Evolutionary conservation across 2,797 vertebrate species (phyloP), one percentile per base, ranked within the genome.

Genomic region (Sardinella longiceps): DNA sequence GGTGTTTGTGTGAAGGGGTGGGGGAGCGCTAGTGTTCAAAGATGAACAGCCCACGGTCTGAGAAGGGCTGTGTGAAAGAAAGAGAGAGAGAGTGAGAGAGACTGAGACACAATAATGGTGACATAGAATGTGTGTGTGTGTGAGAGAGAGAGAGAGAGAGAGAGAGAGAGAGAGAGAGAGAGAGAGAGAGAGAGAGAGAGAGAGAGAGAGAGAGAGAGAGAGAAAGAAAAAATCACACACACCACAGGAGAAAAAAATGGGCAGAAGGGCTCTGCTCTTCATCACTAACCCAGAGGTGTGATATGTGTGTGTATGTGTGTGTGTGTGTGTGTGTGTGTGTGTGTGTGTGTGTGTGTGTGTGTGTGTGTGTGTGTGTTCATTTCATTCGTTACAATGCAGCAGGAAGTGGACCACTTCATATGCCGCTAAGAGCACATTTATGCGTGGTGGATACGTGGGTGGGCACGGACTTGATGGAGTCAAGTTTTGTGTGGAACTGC

Each of bases 211-310:
- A 58, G n/a, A 63, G 58, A 28, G 58, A 63, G 58, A 60, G 58
- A 60, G 58, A 63, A 23, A 60, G 23, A 33, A 5, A 74, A 39
- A 33, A 74, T 39, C 66, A 74, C 66, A 74, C 66, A 74, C 60
- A 30, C 60, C 66, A 74, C 66, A 74, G 66, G 66, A 74, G 46
- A 74, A 39, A 74, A 74, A 74, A 39, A 18, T 74, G 66, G 66
- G 15, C 66, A 37, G 66, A 39, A 74, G 66, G 5, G 66, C 66
- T 74, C 66, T 74, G 66, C 15, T 74, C 12, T 37, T 15, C 66
- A 74, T 74, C 66, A 74, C 28, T 15, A 33, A 74, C 28, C 30
- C 14, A 74, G 30, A 74, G 66, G 12, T 74, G 66, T 37, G 37
- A 9, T 63, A 2, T 58, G 25, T 58, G 53, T 5, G 3, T 58